Conservation (phyloP, 2,797 vertebrate genomes). For the Balearica regulorum region DNA sequence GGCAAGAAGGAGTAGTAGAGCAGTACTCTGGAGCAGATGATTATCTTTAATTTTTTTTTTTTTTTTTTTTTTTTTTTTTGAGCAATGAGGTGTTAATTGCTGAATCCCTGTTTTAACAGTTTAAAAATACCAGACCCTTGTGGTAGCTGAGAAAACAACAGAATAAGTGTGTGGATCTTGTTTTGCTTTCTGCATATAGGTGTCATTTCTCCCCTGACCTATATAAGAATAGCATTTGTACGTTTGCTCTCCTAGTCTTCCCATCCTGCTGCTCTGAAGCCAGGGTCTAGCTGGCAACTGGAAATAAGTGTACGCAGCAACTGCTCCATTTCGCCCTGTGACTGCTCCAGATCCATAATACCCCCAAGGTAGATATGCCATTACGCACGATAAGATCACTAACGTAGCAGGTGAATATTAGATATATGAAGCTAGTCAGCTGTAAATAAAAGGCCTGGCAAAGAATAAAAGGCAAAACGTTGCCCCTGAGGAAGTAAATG, state of each 20-base stretch:
- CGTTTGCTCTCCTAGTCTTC: neutral
- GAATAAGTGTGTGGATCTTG: neutral
- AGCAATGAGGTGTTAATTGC: neutral
- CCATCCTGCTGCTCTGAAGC: neutral
- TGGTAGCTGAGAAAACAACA: neutral
- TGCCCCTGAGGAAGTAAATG: conserved; percentile 11
- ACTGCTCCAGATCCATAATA: conserved; percentile 4
- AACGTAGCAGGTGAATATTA: conserved; percentile 50
- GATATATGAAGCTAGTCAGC: conserved; percentile 37
- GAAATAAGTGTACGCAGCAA: neutral
- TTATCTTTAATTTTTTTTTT: neutral
- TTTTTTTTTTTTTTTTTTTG: neutral
- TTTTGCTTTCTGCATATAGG: neutral
- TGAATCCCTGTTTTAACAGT: neutral
- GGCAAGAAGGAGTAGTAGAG: neutral
- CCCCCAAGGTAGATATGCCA: conserved; percentile 4
- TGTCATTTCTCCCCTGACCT: conserved; percentile 1
- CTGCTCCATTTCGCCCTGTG: neutral
- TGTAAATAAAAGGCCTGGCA: conserved; percentile 49
- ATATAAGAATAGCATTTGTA: neutral
- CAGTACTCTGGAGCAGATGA: neutral
- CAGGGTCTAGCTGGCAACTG: neutral
- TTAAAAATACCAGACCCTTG: neutral
- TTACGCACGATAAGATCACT: conserved; percentile 49
- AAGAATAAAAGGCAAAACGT: conserved; percentile 47